Conservation (phyloP, 2,113 vertebrate genomes). For the Lonchura striata region DNA sequence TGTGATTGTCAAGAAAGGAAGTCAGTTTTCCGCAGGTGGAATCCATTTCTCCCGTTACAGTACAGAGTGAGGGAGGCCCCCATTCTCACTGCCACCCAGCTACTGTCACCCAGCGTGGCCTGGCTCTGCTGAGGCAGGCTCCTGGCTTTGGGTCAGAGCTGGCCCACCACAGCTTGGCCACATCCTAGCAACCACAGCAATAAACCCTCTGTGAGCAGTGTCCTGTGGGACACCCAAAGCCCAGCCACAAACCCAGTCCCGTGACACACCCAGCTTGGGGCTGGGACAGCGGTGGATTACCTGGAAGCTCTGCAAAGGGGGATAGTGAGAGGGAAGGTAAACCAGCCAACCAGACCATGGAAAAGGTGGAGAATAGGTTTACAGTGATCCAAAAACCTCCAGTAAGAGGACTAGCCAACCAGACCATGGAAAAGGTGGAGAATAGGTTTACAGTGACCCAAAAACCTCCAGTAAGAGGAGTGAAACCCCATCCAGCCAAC, state of each 20-base stretch:
- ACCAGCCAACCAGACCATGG: fast-evolving
- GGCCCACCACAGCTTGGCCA: neutral
- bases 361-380: neutral
- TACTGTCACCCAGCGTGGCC: neutral
- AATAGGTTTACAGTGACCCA: neutral
- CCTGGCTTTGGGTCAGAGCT: neutral
- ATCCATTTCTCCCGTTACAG: neutral
- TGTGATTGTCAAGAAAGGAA: neutral
- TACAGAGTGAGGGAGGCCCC: neutral
- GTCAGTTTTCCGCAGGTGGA: neutral
- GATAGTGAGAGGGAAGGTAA: neutral
- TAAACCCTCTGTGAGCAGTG: neutral
- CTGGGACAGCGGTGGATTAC: fast-evolving
- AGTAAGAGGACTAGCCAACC: fast-evolving
- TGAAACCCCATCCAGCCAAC: neutral
- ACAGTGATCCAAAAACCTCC: neutral
- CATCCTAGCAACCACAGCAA: fast-evolving
- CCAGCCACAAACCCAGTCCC: neutral
- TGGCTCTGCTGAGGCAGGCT: neutral
- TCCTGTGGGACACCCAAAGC: neutral
- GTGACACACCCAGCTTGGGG: neutral
- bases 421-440: neutral
- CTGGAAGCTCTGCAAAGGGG: neutral
- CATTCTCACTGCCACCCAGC: too few relatives aligned
- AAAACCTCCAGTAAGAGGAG: neutral